Conservation (phyloP, 2,113 vertebrate genomes). For the Syrrhaptes paradoxus region DNA sequence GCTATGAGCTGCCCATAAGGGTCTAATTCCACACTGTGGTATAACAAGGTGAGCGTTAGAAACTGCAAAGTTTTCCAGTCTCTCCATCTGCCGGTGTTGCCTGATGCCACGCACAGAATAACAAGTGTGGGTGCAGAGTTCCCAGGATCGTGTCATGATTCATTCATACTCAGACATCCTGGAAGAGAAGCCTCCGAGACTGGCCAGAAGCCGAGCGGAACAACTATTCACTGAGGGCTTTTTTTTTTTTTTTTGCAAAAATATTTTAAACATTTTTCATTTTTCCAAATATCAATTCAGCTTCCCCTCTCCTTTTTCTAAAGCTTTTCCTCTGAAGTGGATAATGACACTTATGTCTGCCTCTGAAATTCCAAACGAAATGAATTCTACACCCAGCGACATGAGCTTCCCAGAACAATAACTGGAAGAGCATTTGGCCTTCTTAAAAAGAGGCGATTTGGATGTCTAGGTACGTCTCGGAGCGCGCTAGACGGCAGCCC, state of each 20-base stretch:
- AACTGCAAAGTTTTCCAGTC: not conserved
- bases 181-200: constrained; percentile 46
- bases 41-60: not conserved
- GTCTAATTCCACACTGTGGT: not conserved
- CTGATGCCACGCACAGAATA: constrained; percentile 27
- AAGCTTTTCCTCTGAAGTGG: constrained; percentile 61
- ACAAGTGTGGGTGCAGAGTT: constrained; percentile 3
- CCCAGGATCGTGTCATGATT: not conserved
- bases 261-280: constrained; percentile 73
- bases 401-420: constrained; percentile 74
- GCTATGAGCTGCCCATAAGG: not conserved
- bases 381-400: constrained; percentile 46
- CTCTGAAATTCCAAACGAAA: constrained; percentile 71
- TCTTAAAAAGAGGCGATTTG: constrained; percentile 56
- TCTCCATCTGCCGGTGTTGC: constrained; percentile 1
- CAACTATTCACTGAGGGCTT: not conserved
- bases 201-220: constrained; percentile 47
- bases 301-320: not conserved
- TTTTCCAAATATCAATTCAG: constrained; percentile 75
- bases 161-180: constrained; percentile 52
- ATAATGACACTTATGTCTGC: constrained; percentile 69
- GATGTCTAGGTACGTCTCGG: constrained; percentile 32
- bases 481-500: not conserved
- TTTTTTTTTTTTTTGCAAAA: not conserved
- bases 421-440: constrained; percentile 49